Percentiles rank a stretch among this genome's conserved stretches.
Evolutionary conservation across 2,113 vertebrate genomes (phyloP).

Genomic region (Zapornia atra): DNA sequence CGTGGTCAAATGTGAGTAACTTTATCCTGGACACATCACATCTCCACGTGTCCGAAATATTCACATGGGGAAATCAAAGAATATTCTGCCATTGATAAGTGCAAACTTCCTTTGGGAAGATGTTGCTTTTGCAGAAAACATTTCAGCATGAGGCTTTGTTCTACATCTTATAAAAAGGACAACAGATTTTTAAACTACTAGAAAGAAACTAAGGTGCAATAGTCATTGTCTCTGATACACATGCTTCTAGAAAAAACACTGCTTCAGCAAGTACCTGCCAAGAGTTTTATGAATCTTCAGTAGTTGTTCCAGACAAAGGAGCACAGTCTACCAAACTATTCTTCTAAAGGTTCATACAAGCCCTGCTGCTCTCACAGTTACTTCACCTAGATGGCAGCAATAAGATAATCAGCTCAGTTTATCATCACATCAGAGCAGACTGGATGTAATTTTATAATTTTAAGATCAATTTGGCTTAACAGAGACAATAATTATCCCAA

Average conservation of each 20-base stretch:
- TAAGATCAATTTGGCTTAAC: constrained; percentile 56
- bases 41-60: neutral
- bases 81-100: neutral
- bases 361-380: neutral
- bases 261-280: neutral
- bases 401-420: constrained; percentile 31
- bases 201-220: neutral
- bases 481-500: constrained; percentile 64
- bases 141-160: neutral
- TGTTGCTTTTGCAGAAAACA: neutral
- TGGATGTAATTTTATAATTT: constrained; percentile 64
- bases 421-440: constrained; percentile 43
- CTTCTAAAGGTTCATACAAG: neutral
- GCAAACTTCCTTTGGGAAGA: neutral
- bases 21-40: neutral
- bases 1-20: neutral
- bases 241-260: neutral
- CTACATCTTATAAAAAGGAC: neutral
- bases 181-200: neutral
- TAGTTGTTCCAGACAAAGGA: neutral
- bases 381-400: constrained; percentile 17
- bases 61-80: neutral
- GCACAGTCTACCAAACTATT: neutral
- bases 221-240: neutral
- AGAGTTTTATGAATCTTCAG: neutral